Conservation (phyloP, 2,797 vertebrate species). For the Paramormyrops hopkinsi region DNA sequence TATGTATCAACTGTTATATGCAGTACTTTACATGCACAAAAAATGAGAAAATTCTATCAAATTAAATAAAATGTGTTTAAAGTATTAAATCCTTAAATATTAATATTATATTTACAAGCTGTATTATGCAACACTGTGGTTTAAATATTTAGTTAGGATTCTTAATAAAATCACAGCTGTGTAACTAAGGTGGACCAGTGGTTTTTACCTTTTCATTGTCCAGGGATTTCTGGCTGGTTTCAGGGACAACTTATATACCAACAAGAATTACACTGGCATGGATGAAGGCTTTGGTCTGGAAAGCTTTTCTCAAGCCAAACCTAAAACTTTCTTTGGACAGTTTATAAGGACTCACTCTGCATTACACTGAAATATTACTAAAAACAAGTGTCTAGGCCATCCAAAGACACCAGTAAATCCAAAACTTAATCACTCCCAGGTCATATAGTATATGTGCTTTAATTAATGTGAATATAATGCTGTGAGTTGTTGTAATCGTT, state of each 20-base stretch:
- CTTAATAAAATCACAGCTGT: neutral
- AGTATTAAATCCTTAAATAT: neutral
- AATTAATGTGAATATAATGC: neutral
- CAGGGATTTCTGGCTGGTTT: neutral
- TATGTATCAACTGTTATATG: neutral
- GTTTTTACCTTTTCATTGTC: neutral
- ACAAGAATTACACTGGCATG: neutral
- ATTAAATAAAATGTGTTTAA: neutral
- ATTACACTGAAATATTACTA: neutral
- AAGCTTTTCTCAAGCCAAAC: neutral
- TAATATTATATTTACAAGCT: neutral
- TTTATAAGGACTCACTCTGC: neutral
- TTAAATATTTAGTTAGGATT: neutral
- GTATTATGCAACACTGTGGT: neutral
- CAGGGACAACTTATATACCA: neutral
- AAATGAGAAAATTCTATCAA: neutral
- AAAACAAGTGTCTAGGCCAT: neutral
- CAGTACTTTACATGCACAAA: neutral
- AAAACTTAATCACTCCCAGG: neutral
- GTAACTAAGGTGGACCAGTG: neutral
- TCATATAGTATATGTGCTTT: neutral
- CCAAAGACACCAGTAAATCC: neutral
- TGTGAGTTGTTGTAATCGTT: neutral
- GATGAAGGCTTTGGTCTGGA: neutral
- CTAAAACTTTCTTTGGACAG: neutral